Percentiles rank a stretch among this genome's conserved stretches.
phyloP scores from a whole-genome alignment of 2,113 vertebrate genomes.

The Rhagologus leucostigma region DNA sequence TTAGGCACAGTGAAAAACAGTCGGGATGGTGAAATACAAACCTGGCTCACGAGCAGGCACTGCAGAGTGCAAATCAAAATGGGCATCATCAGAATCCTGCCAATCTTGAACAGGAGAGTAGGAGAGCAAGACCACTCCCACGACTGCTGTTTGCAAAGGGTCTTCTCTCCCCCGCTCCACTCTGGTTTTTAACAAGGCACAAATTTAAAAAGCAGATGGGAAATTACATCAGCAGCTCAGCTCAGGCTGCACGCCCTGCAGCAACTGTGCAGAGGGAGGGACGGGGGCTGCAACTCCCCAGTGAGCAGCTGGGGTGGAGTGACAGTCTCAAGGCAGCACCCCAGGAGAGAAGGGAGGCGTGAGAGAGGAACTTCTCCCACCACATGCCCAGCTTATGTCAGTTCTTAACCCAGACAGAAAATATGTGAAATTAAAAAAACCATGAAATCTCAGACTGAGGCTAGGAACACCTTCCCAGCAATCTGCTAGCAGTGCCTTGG shows the following conservation, averaged over 20 bases:
- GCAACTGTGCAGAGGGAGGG: not conserved
- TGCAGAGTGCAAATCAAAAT: not conserved
- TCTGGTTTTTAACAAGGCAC: not conserved
- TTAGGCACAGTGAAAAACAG: not conserved
- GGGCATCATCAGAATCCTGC: not conserved
- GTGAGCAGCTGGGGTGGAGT: not conserved
- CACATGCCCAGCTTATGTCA: not conserved
- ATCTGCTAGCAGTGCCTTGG: not conserved
- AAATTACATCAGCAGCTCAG: conserved; percentile 51
- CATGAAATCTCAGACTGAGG: not conserved
- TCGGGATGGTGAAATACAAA: conserved; percentile 1
- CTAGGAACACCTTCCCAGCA: conserved; percentile 2
- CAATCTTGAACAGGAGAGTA: not conserved
- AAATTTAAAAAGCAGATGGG: conserved; percentile 49
- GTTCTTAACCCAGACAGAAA: not conserved
- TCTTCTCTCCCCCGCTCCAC: not conserved
- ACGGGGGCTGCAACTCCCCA: not conserved
- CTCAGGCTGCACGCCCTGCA: conserved; percentile 6
- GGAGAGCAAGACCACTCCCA: not conserved
- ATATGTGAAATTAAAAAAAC: not conserved
- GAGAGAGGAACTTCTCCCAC: conserved; percentile 18
- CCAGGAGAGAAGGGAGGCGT: not conserved
- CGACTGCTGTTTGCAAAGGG: not conserved
- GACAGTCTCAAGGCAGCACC: not conserved
- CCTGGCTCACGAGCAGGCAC: not conserved